Base-by-base conservation (phyloP, 1,140 invertebrate species). In the Psix sp. region DNA sequence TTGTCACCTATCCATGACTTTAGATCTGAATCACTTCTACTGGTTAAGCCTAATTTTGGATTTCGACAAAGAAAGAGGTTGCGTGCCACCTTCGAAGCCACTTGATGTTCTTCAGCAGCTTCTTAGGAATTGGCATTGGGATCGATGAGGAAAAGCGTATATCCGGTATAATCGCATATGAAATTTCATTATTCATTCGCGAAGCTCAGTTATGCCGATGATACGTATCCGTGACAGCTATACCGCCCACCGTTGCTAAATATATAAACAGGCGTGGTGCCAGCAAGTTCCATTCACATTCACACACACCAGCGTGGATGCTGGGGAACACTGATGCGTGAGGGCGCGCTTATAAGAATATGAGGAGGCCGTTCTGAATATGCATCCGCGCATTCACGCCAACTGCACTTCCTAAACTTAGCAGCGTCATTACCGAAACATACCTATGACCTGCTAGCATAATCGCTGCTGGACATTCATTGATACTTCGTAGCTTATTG, bases 171-270 rank as follows among this genome's bases (percentile, higher is more conserved):
- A 70, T 68, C 39, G 72, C 49, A 80, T 79, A 83, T 84, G 81
- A 83, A 83, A 84, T 76, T 85, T 84, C 82, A 86, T 87, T 87
- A 87, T 86, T 87, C 84, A 86, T 86, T 78, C 74, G 79, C 77
- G 76, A 78, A 80, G 80, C 77, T 85, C 82, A 82, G 85, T 87
- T 87, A 86, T 87, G 82, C 82, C 81, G 84, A 86, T 86, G 84
- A 87, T 87, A 86, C 82, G 84, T 87, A 87, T 86, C 84, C 83
- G 77, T 86, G 84, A 87, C 85, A 87, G 84, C 80, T 81, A 85
- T 85, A 87, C 84, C 85, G 85, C 85, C 85, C 84, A 87, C 85
- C 81, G 83, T 80, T 78, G 84, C 85, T 87, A 87, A 86, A 87
- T 86, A 86, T 86, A 86, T 85, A 87, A 84, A 83, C 82, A 87